Base-by-base conservation (phyloP, 2,888 invertebrate species). In the Yponomeuta evonymella region DNA sequence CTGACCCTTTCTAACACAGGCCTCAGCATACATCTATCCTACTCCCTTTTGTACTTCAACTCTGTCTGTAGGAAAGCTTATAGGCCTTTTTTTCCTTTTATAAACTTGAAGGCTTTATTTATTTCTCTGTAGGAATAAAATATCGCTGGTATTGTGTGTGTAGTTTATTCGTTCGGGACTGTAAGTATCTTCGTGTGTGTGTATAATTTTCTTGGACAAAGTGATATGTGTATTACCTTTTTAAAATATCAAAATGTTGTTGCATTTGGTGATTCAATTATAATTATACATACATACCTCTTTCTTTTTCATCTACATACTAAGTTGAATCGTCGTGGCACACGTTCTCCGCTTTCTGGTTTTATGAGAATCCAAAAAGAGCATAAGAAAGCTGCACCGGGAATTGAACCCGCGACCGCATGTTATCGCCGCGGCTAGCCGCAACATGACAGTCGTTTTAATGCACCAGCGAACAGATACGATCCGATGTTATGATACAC, bases 61-160 rank as follows among this genome's bases (percentile, higher is more conserved):
- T 80, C 83, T 10, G 67, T 10, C 43, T 77, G 79, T 85, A 87
- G 79, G 84, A 87, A 84, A 87, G 85, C 84, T 88, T 86, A 72
- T 65, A 51, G 72, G 43, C 48, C 63, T 81, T 83, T 83, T 83
- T 78, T 74, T 72, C 64, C 78, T 83, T 79, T 79, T 33, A 29
- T 77, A 58, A 58, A 58, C 23, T 71, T 81, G 81, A 84, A 88
- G 85, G 81, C 81, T 87, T 89, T 74, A 88, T 90, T 90, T 89
- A 86, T 90, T 87, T 86, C 82, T 85, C 78, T 79, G 78, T 85
- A 85, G 83, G 83, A 85, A 86, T 85, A 83, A 83, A 85, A 36
- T 43, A 43, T 84, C 12, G 12, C 36, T 62, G 29, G 51, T 9
- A 15, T 15, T 15, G 51, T 58, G 51, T 58, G 51, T 58, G 51